Conservation (phyloP, 2,888 invertebrate species). For the Hipparchia sbordonii region DNA sequence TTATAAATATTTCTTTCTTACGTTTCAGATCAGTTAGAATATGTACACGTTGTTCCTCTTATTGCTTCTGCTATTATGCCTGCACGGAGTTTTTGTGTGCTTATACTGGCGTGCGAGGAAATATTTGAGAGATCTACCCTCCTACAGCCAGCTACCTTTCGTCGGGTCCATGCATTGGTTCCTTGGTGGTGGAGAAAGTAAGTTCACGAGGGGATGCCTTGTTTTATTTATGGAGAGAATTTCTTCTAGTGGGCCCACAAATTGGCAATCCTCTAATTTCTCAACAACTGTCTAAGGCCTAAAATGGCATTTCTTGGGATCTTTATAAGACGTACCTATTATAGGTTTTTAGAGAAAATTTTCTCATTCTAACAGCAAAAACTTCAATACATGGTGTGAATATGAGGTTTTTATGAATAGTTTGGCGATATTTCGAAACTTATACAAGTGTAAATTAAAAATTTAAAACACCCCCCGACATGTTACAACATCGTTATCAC, state of each 20-base stretch:
- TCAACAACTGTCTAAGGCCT: too few relatives aligned
- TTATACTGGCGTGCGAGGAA: neutral
- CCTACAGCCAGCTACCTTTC: neutral
- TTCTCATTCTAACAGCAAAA: too few relatives aligned
- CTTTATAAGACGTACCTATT: too few relatives aligned
- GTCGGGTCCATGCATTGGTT: neutral
- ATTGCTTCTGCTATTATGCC: neutral
- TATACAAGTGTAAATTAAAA: too few relatives aligned
- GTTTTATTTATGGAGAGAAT: neutral
- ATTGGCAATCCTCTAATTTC: neutral
- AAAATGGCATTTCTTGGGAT: too few relatives aligned
- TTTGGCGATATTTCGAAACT: too few relatives aligned
- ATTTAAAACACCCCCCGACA: too few relatives aligned
- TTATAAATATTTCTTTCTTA: neutral
- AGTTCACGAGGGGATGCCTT: neutral
- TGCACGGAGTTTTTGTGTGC: neutral
- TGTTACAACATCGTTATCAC: too few relatives aligned
- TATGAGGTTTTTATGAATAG: too few relatives aligned
- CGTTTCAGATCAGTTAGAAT: neutral
- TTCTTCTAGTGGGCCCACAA: neutral
- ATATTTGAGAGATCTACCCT: neutral
- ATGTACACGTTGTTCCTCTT: neutral
- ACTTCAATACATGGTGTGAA: too few relatives aligned
- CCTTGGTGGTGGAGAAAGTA: constrained; percentile 1
- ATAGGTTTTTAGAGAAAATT: too few relatives aligned